phyloP scores from a whole-genome alignment of 1,140 invertebrate genomes.

The Panagrolaimus sp. region DNA sequence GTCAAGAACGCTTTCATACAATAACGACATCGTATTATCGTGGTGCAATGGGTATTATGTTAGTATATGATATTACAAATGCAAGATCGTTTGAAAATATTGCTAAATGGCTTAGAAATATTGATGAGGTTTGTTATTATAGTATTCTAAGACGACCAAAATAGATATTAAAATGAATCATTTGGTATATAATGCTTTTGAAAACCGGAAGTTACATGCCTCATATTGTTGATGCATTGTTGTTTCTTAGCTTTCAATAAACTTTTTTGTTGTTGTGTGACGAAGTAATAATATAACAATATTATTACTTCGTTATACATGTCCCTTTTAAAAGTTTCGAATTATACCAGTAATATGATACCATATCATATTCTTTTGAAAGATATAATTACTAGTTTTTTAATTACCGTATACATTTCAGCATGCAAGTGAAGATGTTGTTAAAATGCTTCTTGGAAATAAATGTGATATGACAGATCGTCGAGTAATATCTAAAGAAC shows the following conservation, averaged over 20 bases:
- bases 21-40: conserved; percentile 95
- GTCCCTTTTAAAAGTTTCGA: too few species aligned
- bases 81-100: conserved; percentile 97
- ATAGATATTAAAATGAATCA: neutral
- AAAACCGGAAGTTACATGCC: too few species aligned
- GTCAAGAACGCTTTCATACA: conserved; percentile 87
- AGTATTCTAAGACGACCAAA: conserved; percentile 13
- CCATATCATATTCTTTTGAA: too few species aligned
- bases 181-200: neutral
- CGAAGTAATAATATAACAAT: too few species aligned
- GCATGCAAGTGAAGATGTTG: conserved; percentile 99
- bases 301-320: too few species aligned
- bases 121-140: conserved; percentile 71
- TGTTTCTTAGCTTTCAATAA: too few species aligned
- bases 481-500: conserved; percentile 80
- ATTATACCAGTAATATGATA: too few species aligned
- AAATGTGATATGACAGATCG: conserved; percentile 99
- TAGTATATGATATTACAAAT: conserved; percentile 96
- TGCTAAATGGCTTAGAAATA: conserved; percentile 93
- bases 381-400: too few species aligned
- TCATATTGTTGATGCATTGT: too few species aligned
- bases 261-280: too few species aligned
- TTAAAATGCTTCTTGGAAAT: conserved; percentile 98
- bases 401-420: conserved; percentile 62
- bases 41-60: conserved; percentile 96